Base-by-base conservation (phyloP, 2,797 vertebrate genomes). In the Chromobotia macracanthus region DNA sequence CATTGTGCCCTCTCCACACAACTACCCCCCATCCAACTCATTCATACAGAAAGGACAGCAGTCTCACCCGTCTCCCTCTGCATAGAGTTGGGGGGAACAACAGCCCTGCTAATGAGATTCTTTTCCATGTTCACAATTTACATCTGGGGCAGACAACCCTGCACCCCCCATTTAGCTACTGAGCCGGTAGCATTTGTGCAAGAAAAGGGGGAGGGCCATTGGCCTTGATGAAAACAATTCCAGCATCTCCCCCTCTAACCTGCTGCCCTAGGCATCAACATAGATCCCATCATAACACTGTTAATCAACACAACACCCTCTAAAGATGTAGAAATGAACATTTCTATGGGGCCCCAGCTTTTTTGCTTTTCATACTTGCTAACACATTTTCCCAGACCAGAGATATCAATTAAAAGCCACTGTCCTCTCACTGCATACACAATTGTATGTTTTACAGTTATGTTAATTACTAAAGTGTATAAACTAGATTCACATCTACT, bases 111-210 rank as follows among this genome's bases (percentile, higher is more conserved):
- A 94, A 95, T 95, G 94, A 94, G 93, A 95, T 95, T 94, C 93
- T 94, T 95, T 95, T 95, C 93, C 93, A 92, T 91, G 89, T 92
- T 91, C 85, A 85, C 95, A 95, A 94, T 95, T 95, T 95, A 95
- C 94, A 95, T 95, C 94, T 95, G 94, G 93, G 94, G 91, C 93
- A 95, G 95, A 95, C 93, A 92, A 90, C 77, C 88, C 90, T 86
- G 78, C 87, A 85, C 88, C 89, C 90, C 91, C 91, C 89, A 94
- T 92, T 91, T 93, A 87, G 90, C 94, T 93, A 94, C 94, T 94
- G 93, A 95, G 90, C 87, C 87, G 31, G 91, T 88, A 82, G 88
- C 91, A 89, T 88, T 93, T 92, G 90, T 90, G 89, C 90, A 91
- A 91, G 90, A 87, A 89, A 84, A 86, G 86, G 80, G 73, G 87